phyloP scores from a whole-genome alignment of 2,888 invertebrate genomes.

The Margaritifera margaritifera region DNA sequence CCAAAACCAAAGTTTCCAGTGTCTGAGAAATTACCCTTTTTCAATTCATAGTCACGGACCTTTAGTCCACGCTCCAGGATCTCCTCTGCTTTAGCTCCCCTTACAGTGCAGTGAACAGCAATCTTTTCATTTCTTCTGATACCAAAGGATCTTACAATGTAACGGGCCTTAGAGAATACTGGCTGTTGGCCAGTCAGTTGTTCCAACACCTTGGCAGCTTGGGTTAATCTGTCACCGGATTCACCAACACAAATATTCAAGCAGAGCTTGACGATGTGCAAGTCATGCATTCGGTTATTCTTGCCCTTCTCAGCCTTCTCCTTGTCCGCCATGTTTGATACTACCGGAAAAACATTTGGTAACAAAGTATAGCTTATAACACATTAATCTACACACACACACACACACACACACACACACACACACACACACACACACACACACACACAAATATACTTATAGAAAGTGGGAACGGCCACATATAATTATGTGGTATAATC shows the following conservation, averaged over 20 bases:
- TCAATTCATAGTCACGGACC: slow-evolving; percentile 98
- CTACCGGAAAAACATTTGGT: too few relatives aligned
- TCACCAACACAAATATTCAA: slow-evolving; percentile 99
- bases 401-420: too few relatives aligned
- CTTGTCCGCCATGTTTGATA: too few relatives aligned
- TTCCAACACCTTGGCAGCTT: slow-evolving; percentile 89
- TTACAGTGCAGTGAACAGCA: slow-evolving; percentile 98
- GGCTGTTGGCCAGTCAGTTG: slow-evolving; percentile 99
- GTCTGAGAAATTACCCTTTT: slow-evolving; percentile 92
- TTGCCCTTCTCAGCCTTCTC: slow-evolving; percentile 72
- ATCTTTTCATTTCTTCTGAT: slow-evolving; percentile 99
- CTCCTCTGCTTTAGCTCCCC: slow-evolving; percentile 99
- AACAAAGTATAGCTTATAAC: too few relatives aligned
- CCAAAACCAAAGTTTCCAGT: slow-evolving; percentile 98
- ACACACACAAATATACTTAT: too few relatives aligned
- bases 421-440: too few relatives aligned
- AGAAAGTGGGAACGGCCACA: too few relatives aligned
- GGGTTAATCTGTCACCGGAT: slow-evolving; percentile 87
- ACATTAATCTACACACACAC: too few relatives aligned
- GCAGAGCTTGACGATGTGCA: slow-evolving; percentile 97
- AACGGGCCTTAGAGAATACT: slow-evolving; percentile 99
- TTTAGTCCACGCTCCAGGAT: slow-evolving; percentile 98
- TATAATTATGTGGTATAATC: too few relatives aligned
- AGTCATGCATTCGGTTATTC: slow-evolving; percentile 97
- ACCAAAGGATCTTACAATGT: slow-evolving; percentile 98